These are phyloP conservation scores for Cavia aperea DNA, from an alignment of 2,113 vertebrate genomes.

Conservation along the genomic window DNA sequence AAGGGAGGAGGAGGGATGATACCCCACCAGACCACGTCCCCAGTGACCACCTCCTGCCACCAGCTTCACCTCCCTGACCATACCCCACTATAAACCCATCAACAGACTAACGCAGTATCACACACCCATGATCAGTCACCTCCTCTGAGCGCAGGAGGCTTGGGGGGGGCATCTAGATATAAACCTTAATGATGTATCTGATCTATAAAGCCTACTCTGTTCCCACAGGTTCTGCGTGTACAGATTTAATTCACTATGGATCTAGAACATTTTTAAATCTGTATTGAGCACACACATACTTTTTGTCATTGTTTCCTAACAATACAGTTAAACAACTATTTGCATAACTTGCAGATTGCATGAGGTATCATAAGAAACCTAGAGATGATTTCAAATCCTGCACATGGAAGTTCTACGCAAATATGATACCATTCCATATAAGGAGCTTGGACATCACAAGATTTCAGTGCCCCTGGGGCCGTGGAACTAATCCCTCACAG, in stretches of 20 bases:
- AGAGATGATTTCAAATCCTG: background rate
- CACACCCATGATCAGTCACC: background rate
- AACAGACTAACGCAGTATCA: background rate
- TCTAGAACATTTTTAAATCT: background rate
- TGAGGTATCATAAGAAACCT: background rate
- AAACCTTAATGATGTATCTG: background rate
- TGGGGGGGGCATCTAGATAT: background rate
- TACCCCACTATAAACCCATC: background rate
- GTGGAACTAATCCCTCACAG: background rate
- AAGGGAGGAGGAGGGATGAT: background rate
- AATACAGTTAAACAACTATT: background rate
- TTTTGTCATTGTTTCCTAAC: background rate
- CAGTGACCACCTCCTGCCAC: background rate
- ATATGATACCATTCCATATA: background rate
- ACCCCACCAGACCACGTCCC: background rate
- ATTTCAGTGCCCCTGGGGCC: background rate
- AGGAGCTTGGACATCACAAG: background rate
- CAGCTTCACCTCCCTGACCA: background rate
- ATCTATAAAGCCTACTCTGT: background rate
- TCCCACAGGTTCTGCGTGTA: background rate
- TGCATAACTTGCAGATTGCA: background rate
- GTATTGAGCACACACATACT: background rate
- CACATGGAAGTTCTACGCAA: background rate
- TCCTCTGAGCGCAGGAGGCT: background rate
- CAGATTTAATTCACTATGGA: no score